Base-by-base conservation (phyloP, 2,888 invertebrate genomes). In the Oxystoma pomonae region DNA sequence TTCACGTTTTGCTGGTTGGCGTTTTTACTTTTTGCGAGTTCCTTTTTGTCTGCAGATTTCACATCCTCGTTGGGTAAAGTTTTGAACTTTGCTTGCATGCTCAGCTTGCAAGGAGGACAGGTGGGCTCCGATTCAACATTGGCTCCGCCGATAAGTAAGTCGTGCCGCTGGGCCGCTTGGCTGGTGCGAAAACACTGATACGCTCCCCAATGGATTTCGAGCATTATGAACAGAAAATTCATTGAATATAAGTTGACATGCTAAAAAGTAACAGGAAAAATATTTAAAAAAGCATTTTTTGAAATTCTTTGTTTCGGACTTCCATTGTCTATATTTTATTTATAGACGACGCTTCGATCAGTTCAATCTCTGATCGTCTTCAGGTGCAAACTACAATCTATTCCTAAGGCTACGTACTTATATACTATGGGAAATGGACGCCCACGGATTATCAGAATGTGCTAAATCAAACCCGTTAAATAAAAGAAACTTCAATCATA, bases 121-220 rank as follows among this genome's bases (percentile, higher is more conserved):
- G 84, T 81, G 16, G 89, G 87, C 55, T 87, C 83, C 55, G 83
- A 81, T 59, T 84, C 83, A 16, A 87, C 84, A 57, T 83, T 77
- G 58, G 77, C 59, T 21, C 69, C 62, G 16, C 72, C 71, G 76
- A 90, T 87, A 75, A 90, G 88, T 65, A 92, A 90, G 16, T 90
- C 81, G 78, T 35, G 35, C 83, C 85, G 71, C 86, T 80, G 61
- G 75, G 90, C 88, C 66, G 91, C 88, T 68, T 91, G 85, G 61
- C 87, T 86, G 61, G 91, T 87, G 75, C 94, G 87, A 79, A 94
- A 93, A 91, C 92, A 69, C 88, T 90, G 79, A 82, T 94, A 95
- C 18, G 95, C 94, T 63, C 90, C 89, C 68, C 91, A 80, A 69
- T 86, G 83, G 55, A 83, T 80, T 78, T 89, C 90, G 78, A 90